phyloP scores from a whole-genome alignment of 2,888 invertebrate species.

The Clitarchus hookeri region DNA sequence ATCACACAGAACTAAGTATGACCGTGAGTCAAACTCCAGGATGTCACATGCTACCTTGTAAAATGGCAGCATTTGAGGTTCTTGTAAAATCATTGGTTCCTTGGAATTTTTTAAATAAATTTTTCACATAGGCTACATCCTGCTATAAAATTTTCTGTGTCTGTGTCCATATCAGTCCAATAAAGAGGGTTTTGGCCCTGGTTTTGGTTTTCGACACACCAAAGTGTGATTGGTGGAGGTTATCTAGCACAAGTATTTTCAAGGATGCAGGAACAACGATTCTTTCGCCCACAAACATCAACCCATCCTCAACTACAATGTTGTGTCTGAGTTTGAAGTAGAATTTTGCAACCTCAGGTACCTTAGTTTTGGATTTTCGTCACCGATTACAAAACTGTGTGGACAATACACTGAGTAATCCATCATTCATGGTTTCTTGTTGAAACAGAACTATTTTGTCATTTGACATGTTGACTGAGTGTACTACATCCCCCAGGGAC shows the following conservation, averaged over 20 bases:
- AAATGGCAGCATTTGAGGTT: not conserved
- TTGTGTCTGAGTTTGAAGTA: slow-evolving; percentile 3
- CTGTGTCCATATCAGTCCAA: not conserved
- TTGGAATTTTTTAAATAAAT: not conserved
- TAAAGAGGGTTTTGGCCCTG: not conserved
- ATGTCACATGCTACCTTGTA: not conserved
- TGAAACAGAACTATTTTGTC: not conserved
- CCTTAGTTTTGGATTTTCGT: not conserved
- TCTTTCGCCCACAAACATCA: not conserved
- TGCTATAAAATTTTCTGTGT: not conserved
- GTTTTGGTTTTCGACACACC: not conserved
- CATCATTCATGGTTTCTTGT: not conserved
- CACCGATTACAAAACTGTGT: not conserved
- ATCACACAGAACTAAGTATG: not conserved
- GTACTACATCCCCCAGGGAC: not conserved
- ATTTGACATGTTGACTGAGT: slow-evolving; percentile 2
- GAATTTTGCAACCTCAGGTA: not conserved
- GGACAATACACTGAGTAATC: not conserved
- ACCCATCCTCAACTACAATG: slow-evolving; percentile 9
- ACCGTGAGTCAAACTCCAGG: not conserved
- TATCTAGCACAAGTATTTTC: not conserved
- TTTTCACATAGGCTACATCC: not conserved
- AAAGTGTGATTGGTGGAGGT: not conserved
- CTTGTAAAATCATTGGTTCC: not conserved
- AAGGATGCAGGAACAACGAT: not conserved